Conservation (phyloP, 2,113 vertebrate genomes). For the Vulpes vulpes region DNA sequence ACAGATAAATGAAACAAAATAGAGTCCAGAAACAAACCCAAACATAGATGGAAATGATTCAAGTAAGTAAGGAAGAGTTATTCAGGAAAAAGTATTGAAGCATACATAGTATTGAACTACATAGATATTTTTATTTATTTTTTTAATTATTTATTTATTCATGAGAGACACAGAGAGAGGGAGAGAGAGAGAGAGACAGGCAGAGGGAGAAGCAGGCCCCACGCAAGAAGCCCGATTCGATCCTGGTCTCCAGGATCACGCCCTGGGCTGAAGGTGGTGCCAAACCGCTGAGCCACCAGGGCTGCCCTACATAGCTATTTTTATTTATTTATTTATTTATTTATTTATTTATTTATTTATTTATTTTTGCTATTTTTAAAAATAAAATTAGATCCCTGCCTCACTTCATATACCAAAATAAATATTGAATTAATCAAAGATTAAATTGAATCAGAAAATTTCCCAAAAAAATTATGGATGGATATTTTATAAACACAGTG, state of each 20-base stretch:
- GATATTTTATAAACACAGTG: slow-evolving; percentile 33
- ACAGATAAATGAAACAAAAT: slow-evolving; percentile 40
- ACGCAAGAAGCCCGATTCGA: background rate
- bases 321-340: too few relatives aligned
- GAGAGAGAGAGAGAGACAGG: too few relatives aligned
- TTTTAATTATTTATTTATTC: too few relatives aligned
- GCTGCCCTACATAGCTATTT: too few relatives aligned
- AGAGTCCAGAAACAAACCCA: slow-evolving; percentile 23
- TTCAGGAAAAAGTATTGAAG: slow-evolving; percentile 40
- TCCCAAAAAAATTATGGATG: slow-evolving; percentile 11
- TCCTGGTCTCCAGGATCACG: too few relatives aligned
- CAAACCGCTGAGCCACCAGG: too few relatives aligned
- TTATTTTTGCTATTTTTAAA: background rate
- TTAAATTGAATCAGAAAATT: slow-evolving; percentile 41
- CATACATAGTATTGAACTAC: background rate
- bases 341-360: too few relatives aligned
- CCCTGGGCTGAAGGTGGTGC: too few relatives aligned
- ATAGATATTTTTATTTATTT: background rate
- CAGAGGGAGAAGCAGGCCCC: background rate
- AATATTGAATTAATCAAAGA: slow-evolving; percentile 43
- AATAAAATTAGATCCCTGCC: background rate
- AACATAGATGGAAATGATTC: slow-evolving; percentile 15
- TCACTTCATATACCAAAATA: slow-evolving; percentile 49
- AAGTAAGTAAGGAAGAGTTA: slow-evolving; percentile 7
- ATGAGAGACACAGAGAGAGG: too few relatives aligned